A percentile compares a stretch with the other conserved stretches of the same genome.
phyloP scores from a whole-genome alignment of 2,113 vertebrate species.

The Balaeniceps rex region DNA sequence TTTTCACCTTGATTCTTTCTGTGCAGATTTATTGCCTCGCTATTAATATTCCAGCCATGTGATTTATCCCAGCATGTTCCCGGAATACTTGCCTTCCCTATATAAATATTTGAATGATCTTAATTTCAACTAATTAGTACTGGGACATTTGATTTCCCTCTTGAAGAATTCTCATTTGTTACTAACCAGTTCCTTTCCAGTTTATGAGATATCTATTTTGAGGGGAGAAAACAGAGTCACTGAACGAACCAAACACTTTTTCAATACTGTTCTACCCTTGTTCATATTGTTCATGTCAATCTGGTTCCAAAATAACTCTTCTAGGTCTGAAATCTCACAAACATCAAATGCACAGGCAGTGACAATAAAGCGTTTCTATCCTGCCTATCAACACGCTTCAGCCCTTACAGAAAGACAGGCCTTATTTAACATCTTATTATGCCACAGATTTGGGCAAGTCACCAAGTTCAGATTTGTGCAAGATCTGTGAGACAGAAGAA shows the following conservation, averaged over 20 bases:
- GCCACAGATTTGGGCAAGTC: not conserved
- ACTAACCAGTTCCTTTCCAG: slow-evolving; percentile 30
- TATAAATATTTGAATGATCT: slow-evolving; percentile 65
- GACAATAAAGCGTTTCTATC: not conserved
- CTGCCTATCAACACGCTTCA: not conserved
- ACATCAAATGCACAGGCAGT: not conserved
- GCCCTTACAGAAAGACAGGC: not conserved
- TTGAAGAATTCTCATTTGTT: slow-evolving; percentile 40
- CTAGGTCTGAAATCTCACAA: not conserved
- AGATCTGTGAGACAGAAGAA: not conserved
- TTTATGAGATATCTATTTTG: not conserved
- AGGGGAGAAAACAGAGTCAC: not conserved
- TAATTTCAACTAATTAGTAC: slow-evolving; percentile 64
- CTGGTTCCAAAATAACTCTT: not conserved
- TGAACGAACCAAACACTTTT: not conserved
- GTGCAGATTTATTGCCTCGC: slow-evolving; percentile 6
- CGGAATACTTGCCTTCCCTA: slow-evolving; percentile 41
- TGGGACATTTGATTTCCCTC: slow-evolving; percentile 58
- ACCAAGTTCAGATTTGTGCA: not conserved
- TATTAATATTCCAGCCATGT: slow-evolving; percentile 59
- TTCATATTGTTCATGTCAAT: not conserved
- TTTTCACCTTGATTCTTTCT: slow-evolving; percentile 53
- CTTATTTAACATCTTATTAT: not conserved
- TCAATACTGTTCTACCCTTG: not conserved
- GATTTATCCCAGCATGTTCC: slow-evolving; percentile 52